Conservation (phyloP, 2,888 invertebrate species). For the Athripsodes cinereus region DNA sequence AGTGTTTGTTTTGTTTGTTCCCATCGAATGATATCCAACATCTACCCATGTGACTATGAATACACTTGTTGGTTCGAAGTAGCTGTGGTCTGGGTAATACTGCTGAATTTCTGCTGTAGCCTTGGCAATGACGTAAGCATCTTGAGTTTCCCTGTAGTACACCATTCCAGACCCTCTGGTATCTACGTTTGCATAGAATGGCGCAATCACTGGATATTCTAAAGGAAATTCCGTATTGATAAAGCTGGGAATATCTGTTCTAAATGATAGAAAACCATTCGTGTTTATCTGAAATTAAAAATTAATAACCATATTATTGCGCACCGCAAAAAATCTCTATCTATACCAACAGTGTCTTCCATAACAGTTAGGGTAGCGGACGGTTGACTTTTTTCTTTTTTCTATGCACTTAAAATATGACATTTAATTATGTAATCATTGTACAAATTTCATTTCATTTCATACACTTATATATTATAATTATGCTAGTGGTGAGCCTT, state of each 20-base stretch:
- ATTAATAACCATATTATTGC: conserved; percentile 18
- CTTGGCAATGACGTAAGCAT: conserved; percentile 54
- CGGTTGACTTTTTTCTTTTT: too few relatives aligned
- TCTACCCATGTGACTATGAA: conserved; percentile 88
- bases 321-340: too few relatives aligned
- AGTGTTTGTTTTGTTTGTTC: conserved; percentile 72
- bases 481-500: too few relatives aligned
- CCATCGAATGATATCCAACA: conserved; percentile 70
- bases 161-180: conserved; percentile 66
- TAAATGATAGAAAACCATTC: conserved; percentile 84
- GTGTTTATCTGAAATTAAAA: conserved; percentile 69
- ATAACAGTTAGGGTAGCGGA: too few relatives aligned
- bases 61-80: conserved; percentile 71
- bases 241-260: conserved; percentile 80
- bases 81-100: conserved; percentile 63
- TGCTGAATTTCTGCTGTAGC: conserved; percentile 66
- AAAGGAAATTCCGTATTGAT: conserved; percentile 85
- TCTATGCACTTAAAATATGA: too few relatives aligned
- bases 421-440: too few relatives aligned
- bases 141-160: conserved; percentile 64
- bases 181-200: conserved; percentile 88
- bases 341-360: too few relatives aligned
- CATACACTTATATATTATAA: too few relatives aligned
- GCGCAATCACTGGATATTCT: conserved; percentile 83
- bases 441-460: too few relatives aligned